Evolutionary conservation across 2,797 vertebrate genomes (phyloP), one percentile per base, ranked within the genome.

Genomic region (Buceros bicornis): DNA sequence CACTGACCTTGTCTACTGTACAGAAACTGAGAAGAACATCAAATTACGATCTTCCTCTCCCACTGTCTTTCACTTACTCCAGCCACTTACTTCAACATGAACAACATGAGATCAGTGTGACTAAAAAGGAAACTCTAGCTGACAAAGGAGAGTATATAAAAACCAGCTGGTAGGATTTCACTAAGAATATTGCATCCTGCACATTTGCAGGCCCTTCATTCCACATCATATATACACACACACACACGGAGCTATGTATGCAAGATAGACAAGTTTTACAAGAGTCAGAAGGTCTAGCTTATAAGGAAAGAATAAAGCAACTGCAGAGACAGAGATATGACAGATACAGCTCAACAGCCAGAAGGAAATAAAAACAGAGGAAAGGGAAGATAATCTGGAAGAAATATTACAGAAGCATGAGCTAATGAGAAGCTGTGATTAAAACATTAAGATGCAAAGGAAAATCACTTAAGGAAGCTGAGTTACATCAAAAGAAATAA

Each of bases 161-260:
- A 92, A 95, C 42, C 74, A 94, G 50, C 53, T 90, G 74, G 60
- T 53, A 90, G 71, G 24, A 66, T 64, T 95, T 93, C 62, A 67
- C 48, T 53, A 19, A 10, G 18, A 87, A 89, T 80, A 90, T 12
- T 87, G 66, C 56, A 77, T n/a, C 40, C 71, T 82, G 60, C 28
- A 87, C 15, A 43, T 86, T 51, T 76, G 48, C 51, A 83, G 62
- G 76, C 47, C 83, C 45, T 76, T 79, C 40, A 29, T 50, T 83
- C 73, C 84, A 31, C 67, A 58, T 40, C 56, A 74, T 22, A 48
- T 20, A 50, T 25, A 40, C 37, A 24, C 4, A 11, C 5, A 8
- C 6, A 25, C 3, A n/a, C 13, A 35, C 28, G 10, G 3, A 31
- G 1, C 43, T 12, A 24, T 8, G 33, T 35, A 47, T 28, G 50